phyloP scores from a whole-genome alignment of 2,888 invertebrate species.

The Drosophila setosimentum region DNA sequence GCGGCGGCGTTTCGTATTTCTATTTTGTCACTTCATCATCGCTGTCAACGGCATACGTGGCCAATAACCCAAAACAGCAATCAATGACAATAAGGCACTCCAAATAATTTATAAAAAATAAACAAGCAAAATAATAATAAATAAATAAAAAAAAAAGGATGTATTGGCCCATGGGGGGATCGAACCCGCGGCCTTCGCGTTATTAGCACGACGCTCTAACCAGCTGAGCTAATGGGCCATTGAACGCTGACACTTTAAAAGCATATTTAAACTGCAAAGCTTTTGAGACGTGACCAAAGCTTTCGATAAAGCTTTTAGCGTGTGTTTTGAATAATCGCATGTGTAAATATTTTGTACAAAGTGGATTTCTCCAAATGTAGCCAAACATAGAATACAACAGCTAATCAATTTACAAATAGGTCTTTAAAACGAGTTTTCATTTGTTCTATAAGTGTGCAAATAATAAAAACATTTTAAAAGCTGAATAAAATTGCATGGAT shows the following conservation, averaged over 20 bases:
- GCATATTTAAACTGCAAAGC: constrained; percentile 21
- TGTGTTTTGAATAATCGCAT: constrained; percentile 2
- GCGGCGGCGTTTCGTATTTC: constrained; percentile 32
- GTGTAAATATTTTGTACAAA: constrained; percentile 21
- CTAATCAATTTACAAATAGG: constrained; percentile 14
- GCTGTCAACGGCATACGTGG: constrained; percentile 69
- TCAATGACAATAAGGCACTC: constrained; percentile 45
- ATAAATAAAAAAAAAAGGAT: constrained; percentile 15
- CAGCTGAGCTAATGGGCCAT: constrained; percentile 86
- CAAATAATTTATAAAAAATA: constrained; percentile 50
- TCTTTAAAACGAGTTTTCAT: constrained; percentile 29
- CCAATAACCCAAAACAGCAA: constrained; percentile 48
- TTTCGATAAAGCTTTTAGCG: constrained; percentile 22
- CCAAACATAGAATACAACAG: constrained; percentile 2
- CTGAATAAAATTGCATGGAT: constrained; percentile 18
- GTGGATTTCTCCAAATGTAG: constrained; percentile 4
- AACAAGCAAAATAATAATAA: constrained; percentile 14
- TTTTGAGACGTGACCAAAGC: constrained; percentile 21
- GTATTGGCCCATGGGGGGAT: constrained; percentile 85
- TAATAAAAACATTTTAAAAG: constrained; percentile 32
- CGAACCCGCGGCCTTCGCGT: constrained; percentile 86
- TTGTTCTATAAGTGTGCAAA: constrained; percentile 22
- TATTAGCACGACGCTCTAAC: constrained; percentile 86
- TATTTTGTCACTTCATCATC: constrained; percentile 74
- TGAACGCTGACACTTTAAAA: neutral